Evolutionary conservation across 2,888 invertebrate species (phyloP).

Genomic region (Synanthedon vespiformis): DNA sequence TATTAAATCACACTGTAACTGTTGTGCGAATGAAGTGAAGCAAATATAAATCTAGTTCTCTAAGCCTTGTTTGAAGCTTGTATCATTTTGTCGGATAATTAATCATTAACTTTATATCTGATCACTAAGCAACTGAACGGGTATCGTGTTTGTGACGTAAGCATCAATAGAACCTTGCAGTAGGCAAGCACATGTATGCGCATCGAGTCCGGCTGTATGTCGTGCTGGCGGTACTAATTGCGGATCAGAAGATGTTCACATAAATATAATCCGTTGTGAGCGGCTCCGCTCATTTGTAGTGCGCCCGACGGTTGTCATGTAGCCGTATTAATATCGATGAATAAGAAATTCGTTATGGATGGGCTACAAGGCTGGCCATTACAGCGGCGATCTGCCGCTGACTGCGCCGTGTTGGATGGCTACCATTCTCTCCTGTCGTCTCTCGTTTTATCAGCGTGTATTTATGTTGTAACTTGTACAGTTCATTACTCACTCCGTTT

Average conservation of each 20-base stretch:
- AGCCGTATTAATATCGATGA: slow-evolving; percentile 66
- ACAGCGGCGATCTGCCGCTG: slow-evolving; percentile 39
- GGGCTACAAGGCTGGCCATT: slow-evolving; percentile 61
- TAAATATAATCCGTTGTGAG: slow-evolving; percentile 61
- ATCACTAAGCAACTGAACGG: neutral
- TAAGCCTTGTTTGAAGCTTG: neutral
- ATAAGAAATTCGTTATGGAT: slow-evolving; percentile 69
- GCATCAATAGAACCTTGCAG: neutral
- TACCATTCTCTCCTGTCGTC: slow-evolving; percentile 49
- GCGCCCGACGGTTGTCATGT: slow-evolving; percentile 63
- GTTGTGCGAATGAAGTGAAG: too few species aligned
- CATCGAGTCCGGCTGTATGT: neutral
- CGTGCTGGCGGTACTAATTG: slow-evolving; percentile 41
- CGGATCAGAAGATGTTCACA: slow-evolving; percentile 58
- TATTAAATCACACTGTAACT: too few species aligned
- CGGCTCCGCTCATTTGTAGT: slow-evolving; percentile 61
- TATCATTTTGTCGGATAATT: neutral
- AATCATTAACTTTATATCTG: neutral
- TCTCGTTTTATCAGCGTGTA: slow-evolving; percentile 45
- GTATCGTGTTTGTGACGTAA: neutral
- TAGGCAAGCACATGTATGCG: neutral
- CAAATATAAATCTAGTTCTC: too few species aligned
- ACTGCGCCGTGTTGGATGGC: slow-evolving; percentile 33
- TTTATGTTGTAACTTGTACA: slow-evolving; percentile 41
- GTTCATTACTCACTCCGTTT: slow-evolving; percentile 32